phyloP scores from a whole-genome alignment of 2,888 invertebrate species.

The Drosophila peninsularis region DNA sequence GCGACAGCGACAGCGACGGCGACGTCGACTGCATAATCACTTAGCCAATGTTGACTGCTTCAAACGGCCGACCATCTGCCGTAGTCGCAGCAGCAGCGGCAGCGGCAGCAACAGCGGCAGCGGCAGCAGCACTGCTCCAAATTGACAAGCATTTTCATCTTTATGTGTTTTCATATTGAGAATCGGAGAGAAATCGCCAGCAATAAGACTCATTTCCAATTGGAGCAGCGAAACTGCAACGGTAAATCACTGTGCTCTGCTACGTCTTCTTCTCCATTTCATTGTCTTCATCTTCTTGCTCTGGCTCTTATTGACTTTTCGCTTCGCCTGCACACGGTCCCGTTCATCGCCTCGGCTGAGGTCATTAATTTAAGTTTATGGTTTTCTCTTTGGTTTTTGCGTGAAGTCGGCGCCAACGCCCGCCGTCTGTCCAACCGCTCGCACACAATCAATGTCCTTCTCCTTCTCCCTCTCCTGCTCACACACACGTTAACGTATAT shows the following conservation, averaged over 20 bases:
- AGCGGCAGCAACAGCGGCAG: slow-evolving; percentile 6
- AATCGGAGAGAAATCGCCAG: slow-evolving; percentile 74
- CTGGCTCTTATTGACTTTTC: slow-evolving; percentile 53
- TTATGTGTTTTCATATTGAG: slow-evolving; percentile 45
- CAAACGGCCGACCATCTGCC: slow-evolving; percentile 64
- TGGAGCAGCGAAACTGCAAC: slow-evolving; percentile 54
- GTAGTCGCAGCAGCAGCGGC: slow-evolving; percentile 39
- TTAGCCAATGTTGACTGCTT: slow-evolving; percentile 44
- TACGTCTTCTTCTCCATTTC: slow-evolving; percentile 18
- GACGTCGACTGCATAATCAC: slow-evolving; percentile 68
- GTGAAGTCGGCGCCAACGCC: slow-evolving; percentile 72
- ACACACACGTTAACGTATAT: slow-evolving; percentile 3
- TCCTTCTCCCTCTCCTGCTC: slow-evolving; percentile 2
- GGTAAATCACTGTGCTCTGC: slow-evolving; percentile 65
- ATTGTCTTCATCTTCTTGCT: slow-evolving; percentile 24
- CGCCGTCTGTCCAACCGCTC: slow-evolving; percentile 39
- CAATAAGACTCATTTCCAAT: slow-evolving; percentile 69
- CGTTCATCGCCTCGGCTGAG: slow-evolving; percentile 50
- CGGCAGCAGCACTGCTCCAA: slow-evolving; percentile 49
- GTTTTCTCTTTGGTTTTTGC: slow-evolving; percentile 79
- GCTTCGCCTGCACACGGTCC: slow-evolving; percentile 42
- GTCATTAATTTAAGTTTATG: slow-evolving; percentile 84
- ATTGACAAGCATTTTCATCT: slow-evolving; percentile 64
- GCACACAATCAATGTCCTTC: slow-evolving; percentile 74
- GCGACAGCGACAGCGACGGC: slow-evolving; percentile 46